Conservation (phyloP, 2,797 vertebrate species). For the Cephalopachus bancanus region DNA sequence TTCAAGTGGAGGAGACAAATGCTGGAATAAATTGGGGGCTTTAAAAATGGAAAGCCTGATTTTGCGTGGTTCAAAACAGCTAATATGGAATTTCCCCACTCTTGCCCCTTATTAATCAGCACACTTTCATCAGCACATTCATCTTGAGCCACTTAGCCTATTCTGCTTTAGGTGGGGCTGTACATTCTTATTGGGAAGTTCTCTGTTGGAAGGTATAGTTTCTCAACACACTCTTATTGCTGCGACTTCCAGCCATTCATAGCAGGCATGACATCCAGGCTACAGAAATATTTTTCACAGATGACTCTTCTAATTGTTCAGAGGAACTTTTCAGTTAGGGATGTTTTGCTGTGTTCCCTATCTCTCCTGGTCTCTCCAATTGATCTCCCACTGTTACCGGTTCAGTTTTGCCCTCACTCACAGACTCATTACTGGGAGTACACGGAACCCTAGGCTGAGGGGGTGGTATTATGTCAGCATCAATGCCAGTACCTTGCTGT, state of each 20-base stretch:
- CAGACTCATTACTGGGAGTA: neutral
- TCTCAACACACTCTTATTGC: neutral
- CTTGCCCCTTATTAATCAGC: neutral
- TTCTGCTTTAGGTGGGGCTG: neutral
- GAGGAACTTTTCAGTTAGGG: neutral
- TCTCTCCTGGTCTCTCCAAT: neutral
- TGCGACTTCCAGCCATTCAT: neutral
- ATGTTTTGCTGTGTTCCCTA: neutral
- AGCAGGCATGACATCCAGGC: neutral
- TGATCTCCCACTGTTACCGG: neutral
- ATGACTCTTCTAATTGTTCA: neutral
- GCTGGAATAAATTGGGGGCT: constrained; percentile 65
- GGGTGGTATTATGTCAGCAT: neutral
- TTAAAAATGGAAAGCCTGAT: neutral
- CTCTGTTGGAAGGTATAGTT: neutral
- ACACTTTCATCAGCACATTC: neutral
- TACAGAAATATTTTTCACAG: neutral
- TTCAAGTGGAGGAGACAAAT: constrained; percentile 68
- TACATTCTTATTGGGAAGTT: neutral
- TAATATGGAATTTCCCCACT: neutral
- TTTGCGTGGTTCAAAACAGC: neutral
- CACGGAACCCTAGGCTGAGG: neutral
- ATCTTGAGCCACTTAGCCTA: too few relatives aligned
- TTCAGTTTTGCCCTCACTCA: neutral
- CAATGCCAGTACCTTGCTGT: neutral